Evolutionary conservation across 2,113 vertebrate genomes (phyloP).

Genomic region (Anser cygnoides): DNA sequence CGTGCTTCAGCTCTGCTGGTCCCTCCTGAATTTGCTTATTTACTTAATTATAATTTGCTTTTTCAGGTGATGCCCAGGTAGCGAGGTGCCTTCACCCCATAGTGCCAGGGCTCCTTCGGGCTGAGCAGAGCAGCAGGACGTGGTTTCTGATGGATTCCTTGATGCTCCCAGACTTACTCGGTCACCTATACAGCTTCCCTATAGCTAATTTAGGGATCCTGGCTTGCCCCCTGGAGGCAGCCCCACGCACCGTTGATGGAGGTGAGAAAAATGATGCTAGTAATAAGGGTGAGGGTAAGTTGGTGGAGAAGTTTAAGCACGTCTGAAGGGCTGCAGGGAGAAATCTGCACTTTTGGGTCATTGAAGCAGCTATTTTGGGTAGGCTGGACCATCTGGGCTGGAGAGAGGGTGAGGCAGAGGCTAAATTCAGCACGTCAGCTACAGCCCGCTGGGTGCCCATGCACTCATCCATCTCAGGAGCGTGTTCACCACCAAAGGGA

Average conservation of each 20-base stretch:
- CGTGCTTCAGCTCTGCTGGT: rapidly evolving
- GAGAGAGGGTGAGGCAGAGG: background rate
- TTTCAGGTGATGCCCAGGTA: background rate
- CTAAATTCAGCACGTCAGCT: background rate
- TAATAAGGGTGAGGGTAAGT: background rate
- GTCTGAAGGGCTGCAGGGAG: background rate
- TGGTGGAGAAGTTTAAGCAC: background rate
- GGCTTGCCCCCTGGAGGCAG: constrained; percentile 67
- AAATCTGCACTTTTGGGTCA: background rate
- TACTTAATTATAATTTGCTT: too few species aligned
- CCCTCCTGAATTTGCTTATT: background rate
- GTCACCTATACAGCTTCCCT: background rate
- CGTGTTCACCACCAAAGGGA: background rate
- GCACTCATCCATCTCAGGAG: rapidly evolving
- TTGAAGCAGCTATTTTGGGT: background rate
- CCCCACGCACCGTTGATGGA: background rate
- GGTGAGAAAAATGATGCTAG: rapidly evolving
- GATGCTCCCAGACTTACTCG: background rate
- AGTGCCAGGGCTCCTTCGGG: rapidly evolving
- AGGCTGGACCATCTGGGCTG: background rate
- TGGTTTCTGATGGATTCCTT: rapidly evolving
- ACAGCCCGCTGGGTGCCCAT: background rate
- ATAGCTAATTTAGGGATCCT: constrained; percentile 22
- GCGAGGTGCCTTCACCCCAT: background rate
- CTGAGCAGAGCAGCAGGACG: background rate